Conservation (phyloP, 92 coral and sea anemone species). For the Parazoanthus darwini region DNA sequence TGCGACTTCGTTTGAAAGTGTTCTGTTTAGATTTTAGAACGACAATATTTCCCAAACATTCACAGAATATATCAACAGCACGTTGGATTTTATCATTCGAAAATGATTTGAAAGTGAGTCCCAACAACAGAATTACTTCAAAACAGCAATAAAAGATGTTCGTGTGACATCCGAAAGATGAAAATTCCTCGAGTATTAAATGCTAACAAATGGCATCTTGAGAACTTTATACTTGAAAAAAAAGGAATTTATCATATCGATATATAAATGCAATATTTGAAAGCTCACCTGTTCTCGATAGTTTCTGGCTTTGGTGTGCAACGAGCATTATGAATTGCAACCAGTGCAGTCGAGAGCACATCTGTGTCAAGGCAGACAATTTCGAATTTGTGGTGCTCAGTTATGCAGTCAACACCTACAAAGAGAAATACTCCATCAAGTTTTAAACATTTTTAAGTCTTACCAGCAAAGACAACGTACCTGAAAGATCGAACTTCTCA, state of each 20-base stretch:
- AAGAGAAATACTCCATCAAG: background rate
- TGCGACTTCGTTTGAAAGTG: constrained; percentile 20
- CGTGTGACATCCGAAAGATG: constrained; percentile 14
- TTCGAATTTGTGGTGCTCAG: constrained; percentile 14
- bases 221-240: constrained; percentile 15
- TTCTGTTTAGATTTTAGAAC: constrained; percentile 4
- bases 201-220: constrained; percentile 21
- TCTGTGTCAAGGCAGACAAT: constrained; percentile 22
- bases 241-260: background rate
- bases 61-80: background rate
- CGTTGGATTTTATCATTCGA: constrained; percentile 18
- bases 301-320: constrained; percentile 13
- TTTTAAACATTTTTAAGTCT: constrained; percentile 8
- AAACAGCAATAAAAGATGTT: constrained; percentile 25
- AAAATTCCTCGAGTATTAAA: constrained; percentile 12
- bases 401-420: constrained; percentile 22
- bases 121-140: constrained; percentile 10
- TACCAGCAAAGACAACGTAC: constrained; percentile 30
- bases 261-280: constrained; percentile 3
- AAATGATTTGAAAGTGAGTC: constrained; percentile 15
- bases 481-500: constrained; percentile 30
- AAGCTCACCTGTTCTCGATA: constrained; percentile 18
- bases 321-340: constrained; percentile 1
- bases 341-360: constrained; percentile 10
- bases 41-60: constrained; percentile 16